A percentile compares a stretch with the other conserved stretches of the same genome.
Conservation (phyloP, 2,888 invertebrate species). For the Caenorhabditis sp. region DNA sequence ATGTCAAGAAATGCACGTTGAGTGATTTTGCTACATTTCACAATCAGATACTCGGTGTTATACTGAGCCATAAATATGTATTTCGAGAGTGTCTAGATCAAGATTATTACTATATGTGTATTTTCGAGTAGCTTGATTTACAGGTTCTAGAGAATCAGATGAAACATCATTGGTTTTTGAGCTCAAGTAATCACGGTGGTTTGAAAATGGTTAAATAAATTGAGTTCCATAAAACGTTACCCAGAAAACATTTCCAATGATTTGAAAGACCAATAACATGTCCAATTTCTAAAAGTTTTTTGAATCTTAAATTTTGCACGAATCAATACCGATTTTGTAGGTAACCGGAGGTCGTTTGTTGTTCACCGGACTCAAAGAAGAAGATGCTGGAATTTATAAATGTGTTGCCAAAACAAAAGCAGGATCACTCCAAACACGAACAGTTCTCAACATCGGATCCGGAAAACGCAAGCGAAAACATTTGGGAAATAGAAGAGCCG, state of each 20-base stretch:
- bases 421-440: constrained; percentile 63
- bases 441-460: constrained; percentile 65
- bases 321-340: constrained; percentile 52
- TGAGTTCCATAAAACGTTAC: no score
- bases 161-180: no score
- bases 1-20: no score
- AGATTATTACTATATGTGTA: no score
- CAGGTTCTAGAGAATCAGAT: no score
- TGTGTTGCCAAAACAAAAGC: constrained; percentile 77
- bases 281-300: neutral
- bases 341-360: constrained; percentile 76
- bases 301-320: neutral
- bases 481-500: constrained; percentile 41
- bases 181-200: no score
- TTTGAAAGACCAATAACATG: neutral
- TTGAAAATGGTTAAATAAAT: no score
- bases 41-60: no score
- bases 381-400: constrained; percentile 79
- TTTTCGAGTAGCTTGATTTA: no score
- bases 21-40: no score
- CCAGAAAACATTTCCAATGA: neutral
- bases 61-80: no score
- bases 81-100: no score
- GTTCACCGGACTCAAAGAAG: constrained; percentile 76
- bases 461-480: constrained; percentile 70